phyloP scores from a whole-genome alignment of 2,888 invertebrate species.

The Tetragonula carbonaria region DNA sequence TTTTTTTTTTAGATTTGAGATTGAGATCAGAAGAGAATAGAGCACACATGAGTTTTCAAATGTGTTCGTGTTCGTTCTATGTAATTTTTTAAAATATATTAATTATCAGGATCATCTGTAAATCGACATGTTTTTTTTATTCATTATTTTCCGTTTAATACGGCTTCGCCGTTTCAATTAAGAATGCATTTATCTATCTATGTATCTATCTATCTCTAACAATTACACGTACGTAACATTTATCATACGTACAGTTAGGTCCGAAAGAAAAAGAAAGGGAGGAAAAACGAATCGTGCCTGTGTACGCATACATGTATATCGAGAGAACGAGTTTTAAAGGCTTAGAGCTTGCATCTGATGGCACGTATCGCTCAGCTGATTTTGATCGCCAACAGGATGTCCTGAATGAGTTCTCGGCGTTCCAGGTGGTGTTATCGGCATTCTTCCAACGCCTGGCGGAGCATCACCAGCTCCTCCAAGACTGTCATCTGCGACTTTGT shows the following conservation, averaged over 20 bases:
- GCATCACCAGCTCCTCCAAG: slow-evolving; percentile 80
- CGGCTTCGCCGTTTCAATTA: slow-evolving; percentile 34
- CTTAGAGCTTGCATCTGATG: slow-evolving; percentile 82
- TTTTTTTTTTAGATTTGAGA: slow-evolving; percentile 49
- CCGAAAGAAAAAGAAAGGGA: slow-evolving; percentile 25
- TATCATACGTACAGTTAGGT: neutral
- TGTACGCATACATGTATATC: slow-evolving; percentile 3
- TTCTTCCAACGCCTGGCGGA: slow-evolving; percentile 70
- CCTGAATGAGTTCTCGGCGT: slow-evolving; percentile 76
- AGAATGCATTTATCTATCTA: slow-evolving; percentile 11
- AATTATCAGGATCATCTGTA: slow-evolving; percentile 12
- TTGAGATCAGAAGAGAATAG: slow-evolving; percentile 71
- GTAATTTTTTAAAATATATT: slow-evolving; percentile 21
- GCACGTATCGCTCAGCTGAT: slow-evolving; percentile 79
- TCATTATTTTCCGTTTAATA: slow-evolving; percentile 2
- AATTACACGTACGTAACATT: neutral
- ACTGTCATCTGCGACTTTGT: slow-evolving; percentile 74
- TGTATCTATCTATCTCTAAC: slow-evolving; percentile 1
- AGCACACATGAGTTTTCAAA: slow-evolving; percentile 18
- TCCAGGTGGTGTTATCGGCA: slow-evolving; percentile 80
- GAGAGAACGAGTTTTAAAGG: slow-evolving; percentile 68
- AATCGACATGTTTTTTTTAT: slow-evolving; percentile 4
- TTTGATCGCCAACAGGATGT: slow-evolving; percentile 73
- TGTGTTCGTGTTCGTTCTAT: slow-evolving; percentile 23
- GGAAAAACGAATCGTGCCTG: slow-evolving; percentile 31